Evolutionary conservation across 2,888 invertebrate species (phyloP), one percentile per base, ranked within the genome.

Genomic region (Tipula confusa): DNA sequence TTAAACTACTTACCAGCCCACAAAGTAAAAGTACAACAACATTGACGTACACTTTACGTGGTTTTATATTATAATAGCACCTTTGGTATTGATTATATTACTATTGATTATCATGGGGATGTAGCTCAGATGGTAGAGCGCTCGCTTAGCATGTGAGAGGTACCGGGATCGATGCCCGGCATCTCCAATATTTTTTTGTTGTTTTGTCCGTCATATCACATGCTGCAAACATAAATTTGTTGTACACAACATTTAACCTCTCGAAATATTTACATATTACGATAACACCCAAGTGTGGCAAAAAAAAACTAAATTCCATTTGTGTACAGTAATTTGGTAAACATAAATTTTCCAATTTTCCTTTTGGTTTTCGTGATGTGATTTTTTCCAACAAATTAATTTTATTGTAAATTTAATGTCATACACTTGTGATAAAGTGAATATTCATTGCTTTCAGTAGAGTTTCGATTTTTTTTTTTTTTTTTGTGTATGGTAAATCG

Each of bases 71-170:
- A n/a, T n/a, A n/a, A n/a, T n/a, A n/a, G n/a, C n/a, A n/a, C n/a
- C n/a, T n/a, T n/a, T n/a, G n/a, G n/a, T n/a, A n/a, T n/a, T n/a
- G n/a, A n/a, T n/a, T n/a, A n/a, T n/a, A n/a, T n/a, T n/a, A n/a
- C n/a, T n/a, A n/a, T n/a, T n/a, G n/a, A n/a, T n/a, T n/a, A n/a
- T n/a, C n/a, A 64, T 64, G 80, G 80, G 80, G 80, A 80, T 80
- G 83, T 83, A 83, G 83, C 83, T 83, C 83, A 83, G 83, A 83
- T 83, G 83, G 83, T 83, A 83, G 83, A 83, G 83, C 83, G 83
- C 83, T 83, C 83, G 83, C 83, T 83, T 83, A 83, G 83, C 83
- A 83, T 83, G 83, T 83, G 83, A 83, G 83, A 83, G 83, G 83
- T 83, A 83, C 83, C 43, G 83, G 83, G 83, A 83, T 83, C 83